These are phyloP conservation scores for Novumbra hubbsi DNA, from an alignment of 2,797 vertebrate genomes.

Conservation along the genomic window DNA sequence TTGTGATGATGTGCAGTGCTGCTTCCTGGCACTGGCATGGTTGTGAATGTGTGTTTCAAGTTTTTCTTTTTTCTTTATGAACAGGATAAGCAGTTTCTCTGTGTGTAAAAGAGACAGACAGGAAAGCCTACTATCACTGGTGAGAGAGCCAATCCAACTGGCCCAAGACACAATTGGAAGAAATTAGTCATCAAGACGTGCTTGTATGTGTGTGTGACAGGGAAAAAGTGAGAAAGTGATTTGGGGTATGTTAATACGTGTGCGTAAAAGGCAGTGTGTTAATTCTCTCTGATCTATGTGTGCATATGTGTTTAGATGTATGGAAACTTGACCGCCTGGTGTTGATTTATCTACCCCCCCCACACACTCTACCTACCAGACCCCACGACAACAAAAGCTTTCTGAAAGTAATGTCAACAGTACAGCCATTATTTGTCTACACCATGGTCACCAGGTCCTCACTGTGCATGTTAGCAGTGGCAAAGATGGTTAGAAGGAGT, in stretches of 20 bases:
- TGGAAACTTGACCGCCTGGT: conserved; percentile 17
- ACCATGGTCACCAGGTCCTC: conserved; percentile 8
- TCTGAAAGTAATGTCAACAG: background rate
- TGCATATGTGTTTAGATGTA: conserved; percentile 24
- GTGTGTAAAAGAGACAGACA: background rate
- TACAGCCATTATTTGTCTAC: conserved; percentile 1
- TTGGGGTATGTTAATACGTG: background rate
- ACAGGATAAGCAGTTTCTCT: no score
- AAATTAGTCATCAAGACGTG: conserved; percentile 39
- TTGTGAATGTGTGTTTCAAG: no score
- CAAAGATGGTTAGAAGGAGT: background rate
- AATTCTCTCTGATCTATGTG: background rate
- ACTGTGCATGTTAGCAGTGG: background rate
- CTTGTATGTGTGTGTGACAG: background rate
- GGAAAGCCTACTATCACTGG: conserved; percentile 27
- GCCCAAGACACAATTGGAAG: conserved; percentile 23
- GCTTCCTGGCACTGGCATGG: no score
- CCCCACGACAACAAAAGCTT: background rate
- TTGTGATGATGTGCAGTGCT: no score
- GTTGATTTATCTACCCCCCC: conserved; percentile 5
- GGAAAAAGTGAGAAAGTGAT: background rate
- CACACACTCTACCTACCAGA: conserved; percentile 9
- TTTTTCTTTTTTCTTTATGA: no score
- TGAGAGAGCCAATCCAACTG: conserved; percentile 27
- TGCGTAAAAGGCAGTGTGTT: background rate